Evolutionary conservation across 2,113 vertebrate species (phyloP), one percentile per base, ranked within the genome.

Genomic region (Cinclus mexicanus): DNA sequence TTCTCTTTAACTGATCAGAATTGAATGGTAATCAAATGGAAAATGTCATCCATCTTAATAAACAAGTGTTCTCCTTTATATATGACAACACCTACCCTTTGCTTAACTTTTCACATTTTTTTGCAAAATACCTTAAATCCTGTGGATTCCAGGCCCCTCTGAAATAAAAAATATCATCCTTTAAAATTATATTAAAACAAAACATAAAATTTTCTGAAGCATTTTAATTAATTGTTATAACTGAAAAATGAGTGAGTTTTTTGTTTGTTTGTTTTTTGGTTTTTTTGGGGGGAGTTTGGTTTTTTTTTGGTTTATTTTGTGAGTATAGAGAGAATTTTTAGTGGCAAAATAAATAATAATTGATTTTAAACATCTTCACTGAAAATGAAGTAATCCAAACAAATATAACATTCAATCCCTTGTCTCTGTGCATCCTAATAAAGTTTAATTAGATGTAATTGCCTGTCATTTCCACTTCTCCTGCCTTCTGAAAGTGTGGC

Each of bases 11-110:
- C 23, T 95, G 39, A 21, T 93, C 61, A 91, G 60, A 97, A 85
- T 55, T 56, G 78, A 94, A 93, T 72, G 46, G 47, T 89, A 93
- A 93, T 95, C 53, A 87, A 96, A 95, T 93, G 44, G 96, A 87
- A 97, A 96, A 83, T 61, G 52, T 23, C 24, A 95, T 93, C 44
- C 50, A 41, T 75, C 67, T 94, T 96, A 77, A 39, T 79, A 90
- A 42, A 39, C 20, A 11, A 23, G 31, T 75, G 47, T 70, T 94
- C 21, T 86, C 21, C 22, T 28, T 86, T 70, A 61, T 37, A 37
- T 37, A 37, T 37, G 16, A 39, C 8, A 72, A 33, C 11, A 68
- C 12, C 10, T 25, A 76, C 2, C 19, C 21, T 92, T 93, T 41
- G 46, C 42, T 68, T 89, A 80, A 68, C 7, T 88, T 90, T 65